These are phyloP conservation scores for Strigops habroptila DNA, from an alignment of 2,113 vertebrate genomes.

Conservation along the genomic window DNA sequence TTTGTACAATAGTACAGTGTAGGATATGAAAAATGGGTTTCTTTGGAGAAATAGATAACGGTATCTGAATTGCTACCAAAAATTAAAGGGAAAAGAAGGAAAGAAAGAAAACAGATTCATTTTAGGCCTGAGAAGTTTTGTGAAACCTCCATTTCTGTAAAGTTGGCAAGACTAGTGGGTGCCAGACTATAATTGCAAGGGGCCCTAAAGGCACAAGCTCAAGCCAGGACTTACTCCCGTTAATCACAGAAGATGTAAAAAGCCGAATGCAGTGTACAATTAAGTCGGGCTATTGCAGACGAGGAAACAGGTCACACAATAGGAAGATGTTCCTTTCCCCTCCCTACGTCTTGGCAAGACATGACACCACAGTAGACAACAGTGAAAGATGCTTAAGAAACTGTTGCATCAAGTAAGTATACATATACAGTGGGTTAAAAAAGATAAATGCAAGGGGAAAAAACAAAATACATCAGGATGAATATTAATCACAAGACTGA, in stretches of 20 bases:
- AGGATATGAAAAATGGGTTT: constrained; percentile 23
- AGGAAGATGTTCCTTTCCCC: constrained; percentile 11
- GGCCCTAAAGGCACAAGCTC: constrained; percentile 65
- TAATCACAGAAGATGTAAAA: constrained; percentile 57
- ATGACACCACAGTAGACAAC: constrained; percentile 26
- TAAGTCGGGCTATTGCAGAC: constrained; percentile 47
- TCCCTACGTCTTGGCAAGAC: constrained; percentile 40
- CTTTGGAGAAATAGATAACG: constrained; percentile 38
- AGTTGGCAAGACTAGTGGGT: constrained; percentile 74
- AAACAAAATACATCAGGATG: neutral
- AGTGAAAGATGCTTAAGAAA: constrained; percentile 49
- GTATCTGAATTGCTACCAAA: constrained; percentile 37
- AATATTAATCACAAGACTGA: constrained; percentile 29
- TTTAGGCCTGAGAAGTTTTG: constrained; percentile 54
- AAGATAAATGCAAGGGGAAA: neutral
- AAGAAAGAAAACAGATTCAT: neutral
- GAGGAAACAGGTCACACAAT: constrained; percentile 56
- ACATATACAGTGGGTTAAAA: neutral
- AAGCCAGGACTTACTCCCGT: constrained; percentile 66
- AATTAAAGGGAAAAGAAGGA: neutral
- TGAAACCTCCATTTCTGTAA: constrained; percentile 67
- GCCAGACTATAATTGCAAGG: constrained; percentile 73
- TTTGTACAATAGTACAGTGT: neutral
- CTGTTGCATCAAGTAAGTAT: neutral
- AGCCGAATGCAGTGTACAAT: constrained; percentile 38